Evolutionary conservation across 2,797 vertebrate species (phyloP).

Genomic region (Schizopygopsis malacanthus): DNA sequence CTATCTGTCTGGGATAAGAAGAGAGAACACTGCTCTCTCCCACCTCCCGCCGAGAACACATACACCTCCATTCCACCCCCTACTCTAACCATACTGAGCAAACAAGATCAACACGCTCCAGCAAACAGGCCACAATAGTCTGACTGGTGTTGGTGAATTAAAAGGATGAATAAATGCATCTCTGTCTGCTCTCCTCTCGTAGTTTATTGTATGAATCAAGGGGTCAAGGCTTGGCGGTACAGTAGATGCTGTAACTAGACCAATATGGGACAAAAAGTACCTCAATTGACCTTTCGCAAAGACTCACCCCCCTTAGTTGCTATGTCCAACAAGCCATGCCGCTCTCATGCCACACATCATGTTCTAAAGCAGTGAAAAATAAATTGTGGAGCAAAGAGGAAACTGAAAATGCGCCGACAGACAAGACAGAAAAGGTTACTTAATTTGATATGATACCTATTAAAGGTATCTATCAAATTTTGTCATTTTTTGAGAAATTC

Average conservation of each 20-base stretch:
- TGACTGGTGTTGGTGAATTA: constrained; percentile 21
- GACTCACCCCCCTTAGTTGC: too few relatives aligned
- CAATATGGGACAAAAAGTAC: background rate
- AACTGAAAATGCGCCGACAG: too few relatives aligned
- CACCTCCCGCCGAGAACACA: constrained; percentile 27
- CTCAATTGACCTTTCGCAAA: background rate
- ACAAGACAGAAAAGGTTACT: too few relatives aligned
- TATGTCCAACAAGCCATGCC: too few relatives aligned
- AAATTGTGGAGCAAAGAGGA: too few relatives aligned
- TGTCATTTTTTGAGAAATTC: too few relatives aligned
- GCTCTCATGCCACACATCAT: too few relatives aligned
- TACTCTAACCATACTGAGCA: constrained; percentile 20
- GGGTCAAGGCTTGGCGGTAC: background rate
- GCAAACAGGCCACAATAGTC: constrained; percentile 11
- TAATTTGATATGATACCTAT: too few relatives aligned
- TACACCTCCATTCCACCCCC: constrained; percentile 7
- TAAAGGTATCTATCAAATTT: too few relatives aligned
- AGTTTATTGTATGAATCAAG: background rate
- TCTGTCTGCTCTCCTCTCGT: background rate
- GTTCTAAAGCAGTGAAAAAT: too few relatives aligned
- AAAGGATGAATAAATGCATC: constrained; percentile 20
- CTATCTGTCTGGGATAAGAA: constrained; percentile 63
- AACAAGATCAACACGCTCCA: constrained; percentile 43
- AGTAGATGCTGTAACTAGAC: background rate
- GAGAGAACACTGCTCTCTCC: constrained; percentile 31